Conservation (phyloP, 2,888 invertebrate species). For the Caradrina clavipalpis region DNA sequence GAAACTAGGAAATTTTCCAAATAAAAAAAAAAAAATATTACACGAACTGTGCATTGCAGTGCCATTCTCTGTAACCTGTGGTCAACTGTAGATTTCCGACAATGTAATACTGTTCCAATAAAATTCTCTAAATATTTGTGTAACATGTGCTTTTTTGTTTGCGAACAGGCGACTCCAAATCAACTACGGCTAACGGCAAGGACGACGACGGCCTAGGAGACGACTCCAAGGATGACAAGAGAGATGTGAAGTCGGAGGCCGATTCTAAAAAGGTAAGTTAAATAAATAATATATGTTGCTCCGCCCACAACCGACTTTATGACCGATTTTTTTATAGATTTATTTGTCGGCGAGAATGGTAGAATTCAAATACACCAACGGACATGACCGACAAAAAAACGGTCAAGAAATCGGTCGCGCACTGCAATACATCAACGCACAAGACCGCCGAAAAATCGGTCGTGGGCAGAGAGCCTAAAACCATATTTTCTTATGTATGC, state of each 20-base stretch:
- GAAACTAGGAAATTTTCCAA: too few relatives aligned
- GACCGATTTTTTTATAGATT: too few relatives aligned
- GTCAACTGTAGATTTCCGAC: not conserved
- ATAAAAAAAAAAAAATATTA: not conserved
- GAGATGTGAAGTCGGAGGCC: conserved; percentile 78
- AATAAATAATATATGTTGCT: too few relatives aligned
- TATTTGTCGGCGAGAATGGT: too few relatives aligned
- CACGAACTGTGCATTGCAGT: not conserved
- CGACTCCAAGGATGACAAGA: conserved; percentile 83
- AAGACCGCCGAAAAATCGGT: too few relatives aligned
- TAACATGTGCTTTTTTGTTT: conserved; percentile 32
- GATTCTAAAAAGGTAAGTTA: conserved; percentile 85
- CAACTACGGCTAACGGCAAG: conserved; percentile 87
- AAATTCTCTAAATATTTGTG: not conserved
- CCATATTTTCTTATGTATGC: not conserved
- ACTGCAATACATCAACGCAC: too few relatives aligned
- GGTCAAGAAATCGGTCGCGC: too few relatives aligned
- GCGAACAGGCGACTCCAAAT: conserved; percentile 82
- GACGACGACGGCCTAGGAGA: conserved; percentile 82
- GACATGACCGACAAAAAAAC: too few relatives aligned
- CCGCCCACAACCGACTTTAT: too few relatives aligned
- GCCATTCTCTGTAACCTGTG: not conserved
- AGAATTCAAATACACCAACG: too few relatives aligned
- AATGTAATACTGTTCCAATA: too few relatives aligned
- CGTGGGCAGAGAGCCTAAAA: too few relatives aligned